These are phyloP conservation scores for Macrobrachium nipponense DNA, from an alignment of 1,140 invertebrate genomes.

Conservation along the genomic window DNA sequence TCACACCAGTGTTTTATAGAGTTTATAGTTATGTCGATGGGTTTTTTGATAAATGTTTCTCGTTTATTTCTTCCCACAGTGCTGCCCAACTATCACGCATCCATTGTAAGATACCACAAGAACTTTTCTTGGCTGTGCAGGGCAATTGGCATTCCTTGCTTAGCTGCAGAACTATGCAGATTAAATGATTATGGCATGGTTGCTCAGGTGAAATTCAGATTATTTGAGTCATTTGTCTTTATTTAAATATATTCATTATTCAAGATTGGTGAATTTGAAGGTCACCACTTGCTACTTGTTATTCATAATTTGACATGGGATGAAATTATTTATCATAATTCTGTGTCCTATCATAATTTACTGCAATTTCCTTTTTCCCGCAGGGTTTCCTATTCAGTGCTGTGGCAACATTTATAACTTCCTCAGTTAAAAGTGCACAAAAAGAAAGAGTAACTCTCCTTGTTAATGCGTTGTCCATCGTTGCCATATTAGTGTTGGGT, in stretches of 20 bases:
- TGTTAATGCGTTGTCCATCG: slow-evolving; percentile 6
- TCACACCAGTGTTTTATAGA: too few species aligned
- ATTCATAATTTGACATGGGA: not conserved
- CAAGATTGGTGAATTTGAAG: not conserved
- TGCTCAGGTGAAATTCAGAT: slow-evolving; percentile 18
- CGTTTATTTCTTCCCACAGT: slow-evolving; percentile 7
- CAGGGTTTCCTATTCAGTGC: slow-evolving; percentile 46
- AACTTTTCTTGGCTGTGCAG: slow-evolving; percentile 53
- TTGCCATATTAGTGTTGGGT: not conserved
- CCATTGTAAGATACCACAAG: slow-evolving; percentile 31
- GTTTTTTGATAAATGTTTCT: too few species aligned
- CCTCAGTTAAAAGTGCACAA: slow-evolving; percentile 28
- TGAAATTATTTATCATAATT: not conserved
- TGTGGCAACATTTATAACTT: slow-evolving; percentile 31
- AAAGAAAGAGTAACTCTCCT: slow-evolving; percentile 35
- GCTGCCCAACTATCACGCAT: slow-evolving; percentile 25
- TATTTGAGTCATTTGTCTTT: too few species aligned
- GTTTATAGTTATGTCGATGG: too few species aligned
- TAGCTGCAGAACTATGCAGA: slow-evolving; percentile 37
- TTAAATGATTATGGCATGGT: not conserved
- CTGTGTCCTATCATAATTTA: not conserved
- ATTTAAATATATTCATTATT: not conserved
- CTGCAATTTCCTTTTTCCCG: not conserved
- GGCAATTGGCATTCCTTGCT: slow-evolving; percentile 45
- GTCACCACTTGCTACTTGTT: too few species aligned